Percentiles rank a stretch among this genome's conserved stretches.
phyloP scores from a whole-genome alignment of 2,113 vertebrate genomes.

The Gyps fulvus region DNA sequence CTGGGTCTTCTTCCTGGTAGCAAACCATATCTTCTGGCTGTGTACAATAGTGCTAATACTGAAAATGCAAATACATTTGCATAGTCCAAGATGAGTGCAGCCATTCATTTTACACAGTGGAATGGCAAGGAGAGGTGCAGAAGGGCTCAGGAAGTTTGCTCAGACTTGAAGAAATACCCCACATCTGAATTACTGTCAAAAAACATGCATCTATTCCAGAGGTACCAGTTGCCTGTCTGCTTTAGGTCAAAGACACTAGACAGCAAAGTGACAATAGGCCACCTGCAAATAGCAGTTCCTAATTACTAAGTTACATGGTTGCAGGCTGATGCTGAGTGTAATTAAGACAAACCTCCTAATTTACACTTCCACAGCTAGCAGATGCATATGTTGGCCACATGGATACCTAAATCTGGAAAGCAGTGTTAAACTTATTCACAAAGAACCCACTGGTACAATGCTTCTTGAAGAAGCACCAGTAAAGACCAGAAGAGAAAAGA shows the following conservation, averaged over 20 bases:
- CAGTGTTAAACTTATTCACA: not conserved
- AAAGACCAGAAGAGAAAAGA: not conserved
- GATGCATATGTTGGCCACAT: not conserved
- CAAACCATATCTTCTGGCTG: not conserved
- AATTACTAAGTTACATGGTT: not conserved
- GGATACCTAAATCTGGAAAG: not conserved
- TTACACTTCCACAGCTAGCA: not conserved
- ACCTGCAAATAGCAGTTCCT: not conserved
- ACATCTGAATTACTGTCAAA: not conserved
- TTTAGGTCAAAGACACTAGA: not conserved
- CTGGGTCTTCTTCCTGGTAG: not conserved
- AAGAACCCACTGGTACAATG: not conserved
- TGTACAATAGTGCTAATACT: not conserved
- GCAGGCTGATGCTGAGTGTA: not conserved
- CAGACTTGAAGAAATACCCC: not conserved
- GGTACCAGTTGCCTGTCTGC: not conserved
- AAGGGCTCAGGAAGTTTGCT: not conserved
- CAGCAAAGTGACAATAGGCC: not conserved
- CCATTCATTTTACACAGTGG: not conserved
- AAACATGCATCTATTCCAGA: accelerated
- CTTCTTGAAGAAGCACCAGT: not conserved
- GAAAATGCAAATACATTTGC: not conserved
- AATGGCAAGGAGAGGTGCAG: not conserved
- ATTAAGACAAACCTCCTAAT: not conserved
- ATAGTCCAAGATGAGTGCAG: not conserved